Evolutionary conservation across 1,140 invertebrate species (phyloP).

Genomic region (Amyelois transitella): DNA sequence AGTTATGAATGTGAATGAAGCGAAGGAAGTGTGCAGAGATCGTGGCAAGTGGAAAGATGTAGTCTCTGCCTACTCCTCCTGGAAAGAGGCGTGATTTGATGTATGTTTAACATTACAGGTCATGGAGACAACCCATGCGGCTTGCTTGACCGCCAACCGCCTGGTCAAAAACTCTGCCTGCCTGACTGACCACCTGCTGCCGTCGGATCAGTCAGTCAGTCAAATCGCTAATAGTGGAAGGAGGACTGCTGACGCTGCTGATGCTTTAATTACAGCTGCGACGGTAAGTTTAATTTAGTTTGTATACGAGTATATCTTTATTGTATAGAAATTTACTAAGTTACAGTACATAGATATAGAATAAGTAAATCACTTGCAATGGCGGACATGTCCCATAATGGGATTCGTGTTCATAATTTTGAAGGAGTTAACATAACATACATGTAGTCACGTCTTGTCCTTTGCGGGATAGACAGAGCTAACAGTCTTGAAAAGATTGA

Average conservation of each 20-base stretch:
- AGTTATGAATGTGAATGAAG: no score
- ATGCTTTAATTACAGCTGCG: slow-evolving; percentile 22
- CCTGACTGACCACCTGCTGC: slow-evolving; percentile 16
- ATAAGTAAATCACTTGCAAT: no score
- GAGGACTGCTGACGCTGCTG: slow-evolving; percentile 18
- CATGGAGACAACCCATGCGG: slow-evolving; percentile 15
- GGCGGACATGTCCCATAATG: no score
- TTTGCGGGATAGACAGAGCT: no score
- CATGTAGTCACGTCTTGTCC: no score
- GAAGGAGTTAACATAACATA: no score
- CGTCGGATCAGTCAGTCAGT: slow-evolving; percentile 2
- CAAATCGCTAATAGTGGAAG: slow-evolving; percentile 10
- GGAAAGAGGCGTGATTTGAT: not conserved
- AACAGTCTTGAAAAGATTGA: no score
- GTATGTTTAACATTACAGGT: slow-evolving; percentile 7
- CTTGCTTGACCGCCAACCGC: slow-evolving; percentile 12
- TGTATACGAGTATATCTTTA: no score
- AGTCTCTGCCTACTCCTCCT: not conserved
- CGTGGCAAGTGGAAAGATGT: not conserved
- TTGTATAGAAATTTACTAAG: no score
- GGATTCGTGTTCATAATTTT: no score
- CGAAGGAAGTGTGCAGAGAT: no score
- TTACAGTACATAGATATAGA: no score
- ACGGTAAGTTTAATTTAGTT: slow-evolving; percentile 20
- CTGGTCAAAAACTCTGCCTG: slow-evolving; percentile 13